Evolutionary conservation across 2,888 invertebrate species (phyloP).

Genomic region (Plagodis dolabraria): DNA sequence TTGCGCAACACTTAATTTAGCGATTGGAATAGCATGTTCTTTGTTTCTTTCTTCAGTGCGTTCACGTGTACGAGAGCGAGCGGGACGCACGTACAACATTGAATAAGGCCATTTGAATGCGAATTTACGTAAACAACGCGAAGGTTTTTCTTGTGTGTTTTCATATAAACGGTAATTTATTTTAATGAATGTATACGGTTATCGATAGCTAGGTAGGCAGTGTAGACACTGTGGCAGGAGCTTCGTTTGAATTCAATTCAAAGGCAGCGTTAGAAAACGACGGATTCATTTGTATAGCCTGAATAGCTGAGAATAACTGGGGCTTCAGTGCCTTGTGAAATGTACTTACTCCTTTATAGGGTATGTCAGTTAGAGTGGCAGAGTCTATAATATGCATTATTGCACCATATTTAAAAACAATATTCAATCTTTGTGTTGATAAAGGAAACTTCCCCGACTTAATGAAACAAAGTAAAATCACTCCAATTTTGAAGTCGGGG

Average conservation of each 20-base stretch:
- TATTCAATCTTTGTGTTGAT: too few relatives aligned
- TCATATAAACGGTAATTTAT: constrained; percentile 1
- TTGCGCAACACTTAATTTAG: not conserved
- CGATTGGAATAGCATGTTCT: not conserved
- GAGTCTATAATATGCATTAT: too few relatives aligned
- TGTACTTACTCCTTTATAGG: too few relatives aligned
- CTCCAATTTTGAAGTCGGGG: too few relatives aligned
- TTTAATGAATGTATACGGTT: not conserved
- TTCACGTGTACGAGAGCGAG: not conserved
- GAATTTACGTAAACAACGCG: constrained; percentile 10
- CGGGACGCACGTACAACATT: not conserved
- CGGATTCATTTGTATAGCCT: not conserved
- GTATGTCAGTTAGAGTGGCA: too few relatives aligned
- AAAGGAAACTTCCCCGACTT: too few relatives aligned
- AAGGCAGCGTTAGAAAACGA: not conserved
- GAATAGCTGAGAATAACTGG: constrained; percentile 5
- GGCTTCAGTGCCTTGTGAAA: constrained; percentile 2
- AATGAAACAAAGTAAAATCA: too few relatives aligned
- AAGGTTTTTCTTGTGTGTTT: constrained; percentile 7
- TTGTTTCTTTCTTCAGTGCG: not conserved
- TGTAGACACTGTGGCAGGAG: too few relatives aligned
- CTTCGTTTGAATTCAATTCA: not conserved
- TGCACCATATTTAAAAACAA: too few relatives aligned
- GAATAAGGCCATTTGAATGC: constrained; percentile 14
- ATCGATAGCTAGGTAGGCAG: not conserved